Base-by-base conservation (phyloP, 2,113 vertebrate genomes). In the Cranoglanis bouderius region DNA sequence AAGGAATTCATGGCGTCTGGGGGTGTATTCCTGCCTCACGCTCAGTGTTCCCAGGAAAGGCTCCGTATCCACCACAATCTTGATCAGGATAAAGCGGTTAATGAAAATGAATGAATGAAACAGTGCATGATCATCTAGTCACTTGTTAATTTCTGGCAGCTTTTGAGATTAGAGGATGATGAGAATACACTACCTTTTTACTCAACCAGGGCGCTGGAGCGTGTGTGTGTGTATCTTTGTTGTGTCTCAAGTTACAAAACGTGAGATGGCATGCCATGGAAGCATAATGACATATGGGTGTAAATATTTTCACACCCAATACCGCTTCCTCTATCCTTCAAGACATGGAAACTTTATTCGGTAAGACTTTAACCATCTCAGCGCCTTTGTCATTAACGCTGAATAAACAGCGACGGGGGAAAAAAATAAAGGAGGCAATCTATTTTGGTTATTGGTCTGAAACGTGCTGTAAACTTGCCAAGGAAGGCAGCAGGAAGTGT, bases 281-380 rank as follows among this genome's bases (percentile, higher is more conserved):
- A 51, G 14, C 26, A 18, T 32, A 57, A 81, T 63, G 59, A 84
- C 89, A 70, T 19, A 46, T 9, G 6, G 7, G 70, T 13, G 72
- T 18, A n/a, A 61, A 40, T 46, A 40, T 65, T 85, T 75, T 70
- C 43, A n/a, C 35, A 26, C 12, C 13, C 32, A 13, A 84, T 6
- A 29, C 18, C 1, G 5, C 46, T 88, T 86, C 59, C 80, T 78
- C 38, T 80, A 87, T 74, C 61, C 18, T 38, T 46, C 35, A 51
- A 55, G 21, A 84, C 84, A 63, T 38, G 13, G 84, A 77, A 61
- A 82, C 55, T 32, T 63, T 18, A 77, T 29, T 91, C 53, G 82
- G 87, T 35, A 89, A 87, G 53, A 67, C 40, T 81, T 89, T 43
- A 85, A 89, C 40, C 55, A 40, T 78, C 59, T 75, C 82, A 57